A percentile compares a stretch with the other conserved stretches of the same genome.
Evolutionary conservation across 1,140 invertebrate genomes (phyloP).

Genomic region (Dinothrombium tinctorium): DNA sequence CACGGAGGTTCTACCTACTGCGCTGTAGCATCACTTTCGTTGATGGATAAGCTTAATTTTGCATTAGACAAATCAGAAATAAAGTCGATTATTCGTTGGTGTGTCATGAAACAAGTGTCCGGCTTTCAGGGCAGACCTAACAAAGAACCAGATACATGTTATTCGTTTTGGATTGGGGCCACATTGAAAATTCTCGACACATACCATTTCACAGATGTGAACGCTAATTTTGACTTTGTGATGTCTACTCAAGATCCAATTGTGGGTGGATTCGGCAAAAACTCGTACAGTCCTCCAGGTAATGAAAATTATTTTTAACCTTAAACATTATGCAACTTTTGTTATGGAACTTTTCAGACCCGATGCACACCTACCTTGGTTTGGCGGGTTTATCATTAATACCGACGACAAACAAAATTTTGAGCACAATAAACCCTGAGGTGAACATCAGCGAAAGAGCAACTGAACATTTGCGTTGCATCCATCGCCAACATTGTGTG

Average conservation of each 20-base stretch:
- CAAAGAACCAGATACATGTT: slow-evolving; percentile 88
- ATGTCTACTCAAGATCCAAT: slow-evolving; percentile 49
- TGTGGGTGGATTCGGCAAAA: slow-evolving; percentile 73
- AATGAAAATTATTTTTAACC: too few relatives aligned
- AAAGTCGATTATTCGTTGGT: slow-evolving; percentile 47
- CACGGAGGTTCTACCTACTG: slow-evolving; percentile 94
- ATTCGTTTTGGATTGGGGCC: slow-evolving; percentile 95
- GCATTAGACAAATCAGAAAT: slow-evolving; percentile 17
- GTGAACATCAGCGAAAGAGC: too few relatives aligned
- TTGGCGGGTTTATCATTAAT: too few relatives aligned
- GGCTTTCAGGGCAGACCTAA: slow-evolving; percentile 86
- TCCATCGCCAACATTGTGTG: too few relatives aligned
- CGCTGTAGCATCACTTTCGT: slow-evolving; percentile 58
- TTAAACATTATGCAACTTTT: too few relatives aligned
- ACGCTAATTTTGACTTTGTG: slow-evolving; percentile 31
- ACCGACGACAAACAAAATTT: too few relatives aligned
- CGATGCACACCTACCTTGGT: too few relatives aligned
- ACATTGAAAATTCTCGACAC: slow-evolving; percentile 39
- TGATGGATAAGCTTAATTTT: slow-evolving; percentile 32
- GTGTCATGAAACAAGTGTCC: slow-evolving; percentile 46
- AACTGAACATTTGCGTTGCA: too few relatives aligned
- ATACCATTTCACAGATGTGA: slow-evolving; percentile 15
- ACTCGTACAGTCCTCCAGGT: too few relatives aligned
- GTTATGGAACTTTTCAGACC: too few relatives aligned
- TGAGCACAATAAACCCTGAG: too few relatives aligned